Percentiles rank a stretch among this genome's conserved stretches.
Evolutionary conservation across 1,140 invertebrate species (phyloP).

Genomic region (Delia radicum): DNA sequence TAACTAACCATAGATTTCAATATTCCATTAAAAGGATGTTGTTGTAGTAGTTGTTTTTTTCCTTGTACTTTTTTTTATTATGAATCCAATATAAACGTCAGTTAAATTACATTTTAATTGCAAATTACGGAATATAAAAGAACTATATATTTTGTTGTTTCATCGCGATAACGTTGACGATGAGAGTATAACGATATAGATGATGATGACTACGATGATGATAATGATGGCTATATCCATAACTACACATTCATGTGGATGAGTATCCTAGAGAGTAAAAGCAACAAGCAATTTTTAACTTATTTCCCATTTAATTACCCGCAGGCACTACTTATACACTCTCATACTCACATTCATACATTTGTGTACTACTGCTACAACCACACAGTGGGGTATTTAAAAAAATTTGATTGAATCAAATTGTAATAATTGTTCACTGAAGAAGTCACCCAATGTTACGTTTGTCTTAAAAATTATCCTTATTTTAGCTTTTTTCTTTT

Average conservation of each 20-base stretch:
- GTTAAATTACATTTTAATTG: conserved; percentile 5
- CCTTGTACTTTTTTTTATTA: background rate
- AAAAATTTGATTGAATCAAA: too few species aligned
- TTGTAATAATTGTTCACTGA: too few species aligned
- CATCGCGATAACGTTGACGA: background rate
- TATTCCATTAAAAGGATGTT: background rate
- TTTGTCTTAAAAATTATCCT: too few species aligned
- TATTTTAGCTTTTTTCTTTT: too few species aligned
- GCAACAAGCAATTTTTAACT: background rate
- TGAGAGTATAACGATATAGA: background rate
- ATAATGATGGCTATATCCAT: background rate
- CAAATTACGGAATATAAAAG: conserved; percentile 1
- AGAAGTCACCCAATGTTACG: too few species aligned
- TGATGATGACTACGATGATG: background rate
- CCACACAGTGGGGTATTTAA: background rate
- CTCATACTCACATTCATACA: background rate
- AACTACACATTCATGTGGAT: background rate
- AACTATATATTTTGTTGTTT: background rate
- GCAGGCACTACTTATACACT: background rate
- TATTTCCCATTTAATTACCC: background rate
- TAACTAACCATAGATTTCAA: background rate
- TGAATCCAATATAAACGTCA: conserved; percentile 1
- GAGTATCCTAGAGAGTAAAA: background rate
- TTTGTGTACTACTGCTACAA: background rate
- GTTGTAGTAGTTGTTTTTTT: background rate